Conservation (phyloP, 2,797 vertebrate species). For the Fistularia commersonii region DNA sequence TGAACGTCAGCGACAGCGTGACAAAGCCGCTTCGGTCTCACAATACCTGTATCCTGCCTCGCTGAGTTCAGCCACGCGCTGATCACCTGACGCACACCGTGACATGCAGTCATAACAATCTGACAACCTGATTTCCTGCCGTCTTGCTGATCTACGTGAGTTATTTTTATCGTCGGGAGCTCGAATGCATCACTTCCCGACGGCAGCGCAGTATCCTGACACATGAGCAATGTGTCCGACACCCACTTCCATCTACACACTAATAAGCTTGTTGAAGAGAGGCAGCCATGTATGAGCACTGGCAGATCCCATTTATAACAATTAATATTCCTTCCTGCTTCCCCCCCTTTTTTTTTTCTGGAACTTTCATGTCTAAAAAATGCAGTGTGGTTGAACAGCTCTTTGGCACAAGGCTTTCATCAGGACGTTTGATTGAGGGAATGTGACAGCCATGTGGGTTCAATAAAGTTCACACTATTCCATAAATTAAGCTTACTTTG, state of each 20-base stretch:
- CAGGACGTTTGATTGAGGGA: slow-evolving; percentile 18
- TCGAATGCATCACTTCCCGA: slow-evolving; percentile 66
- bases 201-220: slow-evolving; percentile 69
- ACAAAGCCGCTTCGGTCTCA: slow-evolving; percentile 8
- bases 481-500: background rate
- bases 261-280: slow-evolving; percentile 34
- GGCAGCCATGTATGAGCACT: slow-evolving; percentile 33
- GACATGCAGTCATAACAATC: slow-evolving; percentile 32
- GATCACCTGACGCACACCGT: slow-evolving; percentile 33
- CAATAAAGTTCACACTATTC: slow-evolving; percentile 14
- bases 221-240: slow-evolving; percentile 37
- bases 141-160: slow-evolving; percentile 46
- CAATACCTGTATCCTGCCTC: slow-evolving; percentile 19
- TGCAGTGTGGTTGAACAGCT: slow-evolving; percentile 10
- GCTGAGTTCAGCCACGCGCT: slow-evolving; percentile 1
- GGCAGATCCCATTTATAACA: slow-evolving; percentile 25
- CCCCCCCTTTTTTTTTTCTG: slow-evolving; percentile 2
- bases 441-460: slow-evolving; percentile 19
- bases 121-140: slow-evolving; percentile 51
- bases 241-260: slow-evolving; percentile 49
- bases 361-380: slow-evolving; percentile 9
- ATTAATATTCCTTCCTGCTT: slow-evolving; percentile 11
- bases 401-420: slow-evolving; percentile 16
- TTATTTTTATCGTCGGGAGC: slow-evolving; percentile 59
- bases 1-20: slow-evolving; percentile 7